Evolutionary conservation across 2,888 invertebrate genomes (phyloP), one percentile per base, ranked within the genome.

Genomic region (Disparrhopalites patrizii): DNA sequence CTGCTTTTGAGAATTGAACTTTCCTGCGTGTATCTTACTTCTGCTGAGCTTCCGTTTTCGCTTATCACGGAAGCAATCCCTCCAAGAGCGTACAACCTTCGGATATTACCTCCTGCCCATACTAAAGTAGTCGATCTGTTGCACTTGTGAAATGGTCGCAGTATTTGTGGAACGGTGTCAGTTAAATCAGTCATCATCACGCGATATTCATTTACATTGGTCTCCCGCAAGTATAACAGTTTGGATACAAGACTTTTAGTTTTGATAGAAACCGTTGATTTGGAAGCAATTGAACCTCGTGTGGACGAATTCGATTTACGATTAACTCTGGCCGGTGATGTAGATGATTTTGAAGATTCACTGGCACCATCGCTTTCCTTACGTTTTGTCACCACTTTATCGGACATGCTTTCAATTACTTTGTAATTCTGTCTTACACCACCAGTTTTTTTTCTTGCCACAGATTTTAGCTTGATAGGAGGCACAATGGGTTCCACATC

Each of bases 31-130:
- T 10, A 50, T 7, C 15, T 20, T 13, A 50, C 51, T 23, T 25
- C 36, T n/a, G 2, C 31, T 20, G 56, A 43, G 25, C 63, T 63
- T 28, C 38, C 40, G 20, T n/a, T 28, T 23, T 55, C 47, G 3
- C 30, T 27, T 4, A 27, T 23, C 20, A 28, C 31, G 1, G 52
- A 23, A 8, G 36, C 38, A 1, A 63, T 25, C 10, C 63, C 63
- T 28, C 63, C 63, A 1, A 63, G 20, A 15, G 56, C 55, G 23
- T 43, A 63, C 55, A 63, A n/a, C 43, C 63, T 18, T 30, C 43
- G 25, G 15, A 13, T 15, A 2, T 5, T 3, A n/a, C n/a, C n/a
- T 5, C n/a, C 4, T 3, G 5, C 55, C 63, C 63, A 63, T 5
- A 63, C 7, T 20, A 63, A 31, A 28, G 28, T 31, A n/a, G 55